Evolutionary conservation across 2,888 invertebrate genomes (phyloP).

Genomic region (Labia minor): DNA sequence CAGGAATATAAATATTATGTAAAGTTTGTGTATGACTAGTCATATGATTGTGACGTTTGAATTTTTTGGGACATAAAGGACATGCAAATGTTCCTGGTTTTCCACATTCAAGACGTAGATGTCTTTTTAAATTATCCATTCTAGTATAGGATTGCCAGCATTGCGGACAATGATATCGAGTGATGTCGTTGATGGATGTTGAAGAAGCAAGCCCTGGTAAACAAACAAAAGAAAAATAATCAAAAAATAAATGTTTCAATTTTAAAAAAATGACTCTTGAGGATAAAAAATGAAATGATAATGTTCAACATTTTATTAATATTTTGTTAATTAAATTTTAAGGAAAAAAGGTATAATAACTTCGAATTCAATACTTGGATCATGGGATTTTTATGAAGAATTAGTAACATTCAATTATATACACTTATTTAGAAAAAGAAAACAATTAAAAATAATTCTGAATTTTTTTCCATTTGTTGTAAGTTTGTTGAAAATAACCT

Average conservation of each 20-base stretch:
- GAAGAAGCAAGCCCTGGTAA: background rate
- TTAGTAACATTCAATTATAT: too few species aligned
- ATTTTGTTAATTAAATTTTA: too few species aligned
- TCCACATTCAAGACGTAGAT: background rate
- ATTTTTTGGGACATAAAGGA: background rate
- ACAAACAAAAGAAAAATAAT: background rate
- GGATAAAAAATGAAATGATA: too few species aligned
- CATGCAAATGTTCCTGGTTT: background rate
- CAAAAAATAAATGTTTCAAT: background rate
- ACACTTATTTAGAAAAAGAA: too few species aligned
- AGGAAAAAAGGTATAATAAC: too few species aligned
- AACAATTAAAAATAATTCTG: too few species aligned
- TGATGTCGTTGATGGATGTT: background rate
- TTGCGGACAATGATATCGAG: slow-evolving; percentile 21
- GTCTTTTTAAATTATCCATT: background rate
- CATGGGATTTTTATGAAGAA: too few species aligned
- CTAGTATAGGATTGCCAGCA: slow-evolving; percentile 30
- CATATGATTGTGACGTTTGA: background rate
- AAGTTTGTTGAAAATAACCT: too few species aligned
- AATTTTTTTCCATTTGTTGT: too few species aligned
- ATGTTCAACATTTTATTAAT: too few species aligned
- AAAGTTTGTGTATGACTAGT: background rate
- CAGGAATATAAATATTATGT: background rate
- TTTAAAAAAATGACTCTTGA: too few species aligned
- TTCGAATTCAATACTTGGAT: too few species aligned